Evolutionary conservation across 2,113 vertebrate genomes (phyloP).

Genomic region (Tautogolabrus adspersus): DNA sequence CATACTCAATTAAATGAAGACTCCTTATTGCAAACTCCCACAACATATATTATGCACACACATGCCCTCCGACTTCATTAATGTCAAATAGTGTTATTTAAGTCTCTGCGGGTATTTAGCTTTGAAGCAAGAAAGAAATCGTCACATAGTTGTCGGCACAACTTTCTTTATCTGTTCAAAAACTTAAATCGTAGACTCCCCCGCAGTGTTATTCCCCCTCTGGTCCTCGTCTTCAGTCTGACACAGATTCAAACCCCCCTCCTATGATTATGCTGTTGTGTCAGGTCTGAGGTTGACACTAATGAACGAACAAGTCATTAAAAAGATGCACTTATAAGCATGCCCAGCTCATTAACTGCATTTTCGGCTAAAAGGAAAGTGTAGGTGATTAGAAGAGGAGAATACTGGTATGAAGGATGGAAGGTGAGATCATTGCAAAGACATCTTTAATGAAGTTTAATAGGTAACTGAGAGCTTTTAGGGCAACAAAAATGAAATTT

Average conservation of each 20-base stretch:
- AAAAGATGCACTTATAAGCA: neutral
- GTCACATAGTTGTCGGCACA: slow-evolving; percentile 24
- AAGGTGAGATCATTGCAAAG: neutral
- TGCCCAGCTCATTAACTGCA: neutral
- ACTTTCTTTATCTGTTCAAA: slow-evolving; percentile 20
- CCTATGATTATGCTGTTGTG: slow-evolving; percentile 7
- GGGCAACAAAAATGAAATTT: no score
- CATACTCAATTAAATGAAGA: slow-evolving; percentile 22
- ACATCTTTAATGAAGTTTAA: no score
- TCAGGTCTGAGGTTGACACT: neutral
- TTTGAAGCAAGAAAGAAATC: slow-evolving; percentile 20
- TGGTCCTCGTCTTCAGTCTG: slow-evolving; percentile 13
- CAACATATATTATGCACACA: neutral
- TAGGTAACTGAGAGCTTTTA: no score
- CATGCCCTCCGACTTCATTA: neutral
- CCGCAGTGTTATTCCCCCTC: slow-evolving; percentile 11
- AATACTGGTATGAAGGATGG: neutral
- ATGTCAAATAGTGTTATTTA: slow-evolving; percentile 22
- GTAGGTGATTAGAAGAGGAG: neutral
- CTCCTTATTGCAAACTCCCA: neutral
- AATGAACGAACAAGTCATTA: slow-evolving; percentile 6
- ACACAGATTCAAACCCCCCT: slow-evolving; percentile 15
- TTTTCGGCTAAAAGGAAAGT: neutral
- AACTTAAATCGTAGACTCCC: slow-evolving; percentile 34
- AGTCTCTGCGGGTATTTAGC: slow-evolving; percentile 20